These are phyloP conservation scores for Synanthedon tipuliformis DNA, from an alignment of 2,888 invertebrate genomes.

Conservation along the genomic window DNA sequence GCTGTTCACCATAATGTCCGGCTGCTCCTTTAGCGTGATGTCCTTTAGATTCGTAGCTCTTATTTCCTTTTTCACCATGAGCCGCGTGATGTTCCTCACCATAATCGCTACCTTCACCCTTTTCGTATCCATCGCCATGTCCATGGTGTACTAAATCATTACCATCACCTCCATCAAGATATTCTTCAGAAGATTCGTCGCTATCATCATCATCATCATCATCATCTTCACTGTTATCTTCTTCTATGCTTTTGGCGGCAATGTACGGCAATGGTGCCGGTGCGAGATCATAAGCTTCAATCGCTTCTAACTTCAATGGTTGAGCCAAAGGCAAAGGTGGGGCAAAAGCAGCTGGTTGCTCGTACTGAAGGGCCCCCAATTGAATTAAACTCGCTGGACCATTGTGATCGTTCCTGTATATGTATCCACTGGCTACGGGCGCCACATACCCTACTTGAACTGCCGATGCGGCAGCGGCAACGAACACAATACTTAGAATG, in stretches of 20 bases:
- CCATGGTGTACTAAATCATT: conserved; percentile 19
- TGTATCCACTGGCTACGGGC: conserved; percentile 67
- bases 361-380: conserved; percentile 41
- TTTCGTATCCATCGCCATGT: conserved; percentile 31
- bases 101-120: conserved; percentile 61
- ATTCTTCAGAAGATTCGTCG: conserved; percentile 14
- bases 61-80: conserved; percentile 67
- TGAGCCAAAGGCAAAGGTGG: conserved; percentile 33
- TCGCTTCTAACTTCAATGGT: conserved; percentile 23
- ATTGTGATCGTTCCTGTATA: conserved; percentile 59
- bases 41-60: conserved; percentile 65
- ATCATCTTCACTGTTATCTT: conserved; percentile 34
- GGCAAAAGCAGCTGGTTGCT: conserved; percentile 36
- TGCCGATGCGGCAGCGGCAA: conserved; percentile 27
- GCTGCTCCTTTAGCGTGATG: conserved; percentile 68
- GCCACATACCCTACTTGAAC: conserved; percentile 52
- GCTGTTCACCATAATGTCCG: conserved; percentile 66
- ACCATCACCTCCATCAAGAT: conserved; percentile 14
- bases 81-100: conserved; percentile 56
- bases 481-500: conserved; percentile 31
- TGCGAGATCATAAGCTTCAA: conserved; percentile 38
- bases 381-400: conserved; percentile 60
- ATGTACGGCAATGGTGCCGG: conserved; percentile 48
- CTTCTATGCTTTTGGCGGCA: conserved; percentile 38
- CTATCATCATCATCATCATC: conserved; percentile 34